Percentiles rank a stretch among this genome's conserved stretches.
Conservation (phyloP, 2,888 invertebrate genomes). For the Philhelius pedissequus region DNA sequence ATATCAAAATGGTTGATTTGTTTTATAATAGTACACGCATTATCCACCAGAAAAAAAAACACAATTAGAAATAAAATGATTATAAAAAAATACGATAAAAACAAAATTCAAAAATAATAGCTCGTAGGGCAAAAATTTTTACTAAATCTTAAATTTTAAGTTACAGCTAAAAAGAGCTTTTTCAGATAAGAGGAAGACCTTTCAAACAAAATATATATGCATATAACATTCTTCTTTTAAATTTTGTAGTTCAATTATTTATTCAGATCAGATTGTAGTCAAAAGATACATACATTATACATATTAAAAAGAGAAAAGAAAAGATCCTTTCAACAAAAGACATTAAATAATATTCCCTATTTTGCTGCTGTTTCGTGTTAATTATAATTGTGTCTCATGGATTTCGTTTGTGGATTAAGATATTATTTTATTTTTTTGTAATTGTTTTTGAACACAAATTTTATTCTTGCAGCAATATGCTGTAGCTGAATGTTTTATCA, state of each 20-base stretch:
- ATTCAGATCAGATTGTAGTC: slow-evolving; percentile 14
- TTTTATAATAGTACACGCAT: not conserved
- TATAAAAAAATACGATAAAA: slow-evolving; percentile 2
- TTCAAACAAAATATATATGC: too few relatives aligned
- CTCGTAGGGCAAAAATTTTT: not conserved
- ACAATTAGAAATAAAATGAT: not conserved
- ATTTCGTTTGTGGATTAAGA: slow-evolving; percentile 15
- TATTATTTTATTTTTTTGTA: not conserved
- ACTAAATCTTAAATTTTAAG: slow-evolving; percentile 12
- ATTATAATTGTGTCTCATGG: not conserved
- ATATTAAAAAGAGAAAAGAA: not conserved
- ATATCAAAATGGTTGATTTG: slow-evolving; percentile 52
- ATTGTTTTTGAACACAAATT: slow-evolving; percentile 55
- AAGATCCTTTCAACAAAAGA: not conserved
- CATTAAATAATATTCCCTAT: not conserved
- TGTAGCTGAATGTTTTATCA: slow-evolving; percentile 16
- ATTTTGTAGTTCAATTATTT: slow-evolving; percentile 4
- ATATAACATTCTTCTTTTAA: not conserved
- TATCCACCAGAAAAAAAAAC: slow-evolving; percentile 3
- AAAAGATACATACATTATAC: slow-evolving; percentile 30
- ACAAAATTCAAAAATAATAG: not conserved
- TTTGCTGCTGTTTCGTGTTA: not conserved
- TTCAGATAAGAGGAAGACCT: not conserved
- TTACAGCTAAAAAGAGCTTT: slow-evolving; percentile 8
- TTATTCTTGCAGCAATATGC: slow-evolving; percentile 44